Base-by-base conservation (phyloP, 2,113 vertebrate genomes). In the Phasianus colchicus region DNA sequence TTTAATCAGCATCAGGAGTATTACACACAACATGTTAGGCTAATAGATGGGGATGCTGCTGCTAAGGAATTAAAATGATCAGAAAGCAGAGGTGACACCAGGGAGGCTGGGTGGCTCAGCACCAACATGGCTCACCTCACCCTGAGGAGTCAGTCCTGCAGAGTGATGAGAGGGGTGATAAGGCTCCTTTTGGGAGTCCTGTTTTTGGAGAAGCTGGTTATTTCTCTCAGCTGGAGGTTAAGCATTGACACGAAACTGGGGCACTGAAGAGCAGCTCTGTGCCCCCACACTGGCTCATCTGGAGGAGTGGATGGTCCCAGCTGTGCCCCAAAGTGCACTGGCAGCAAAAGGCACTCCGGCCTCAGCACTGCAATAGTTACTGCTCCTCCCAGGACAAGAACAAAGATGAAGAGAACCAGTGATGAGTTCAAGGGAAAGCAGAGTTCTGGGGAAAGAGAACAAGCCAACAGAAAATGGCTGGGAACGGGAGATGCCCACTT, bases 91-190 rank as follows among this genome's bases (percentile, higher is more conserved):
- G 40, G 21, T 0, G 14, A 21, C 2, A 16, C 3, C 0, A 1
- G n/a, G 29, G 16, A 1, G 1, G 25, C 4, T 57, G 77, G 30
- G 5, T 13, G 22, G 81, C 47, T 81, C 60, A 2, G 0, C 43
- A 52, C 34, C 40, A 48, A 11, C 2, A 0, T 0, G 57, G 57
- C 47, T 38, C 1, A 0, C 32, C 52, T 36, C 67, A 54, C 45
- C 47, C 58, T 1, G 0, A 13, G 20, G 17, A 29, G 11, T 1
- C 30, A 38, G 19, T 25, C 60, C 61, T 6, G 10, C 18, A 40
- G 58, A n/a, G 32, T 42, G 36, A 21, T 0, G 0, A 8, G 40
- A 0, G 0, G 47, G 52, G 25, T 57, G 4, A 47, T 0, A 5
- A 30, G 25, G 48, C 2, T 50, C 1, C 38, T 66, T 48, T 66